Evolutionary conservation across 2,888 invertebrate species (phyloP).

Genomic region (Mythimna impura): DNA sequence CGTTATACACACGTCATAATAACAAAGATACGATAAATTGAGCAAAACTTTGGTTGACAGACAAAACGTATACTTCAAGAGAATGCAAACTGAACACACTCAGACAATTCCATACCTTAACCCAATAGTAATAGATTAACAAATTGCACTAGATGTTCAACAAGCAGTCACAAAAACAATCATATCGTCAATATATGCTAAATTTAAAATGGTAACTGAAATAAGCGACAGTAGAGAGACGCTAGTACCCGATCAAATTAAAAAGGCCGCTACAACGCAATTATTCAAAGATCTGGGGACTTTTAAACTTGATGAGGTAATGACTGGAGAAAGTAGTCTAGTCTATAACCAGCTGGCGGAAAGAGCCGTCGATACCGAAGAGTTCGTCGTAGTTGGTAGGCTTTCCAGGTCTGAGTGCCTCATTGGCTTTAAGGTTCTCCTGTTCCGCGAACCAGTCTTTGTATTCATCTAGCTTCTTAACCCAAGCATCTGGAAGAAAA

Average conservation of each 20-base stretch:
- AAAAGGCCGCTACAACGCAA: constrained; percentile 38
- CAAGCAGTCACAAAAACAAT: constrained; percentile 45
- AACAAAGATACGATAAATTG: constrained; percentile 73
- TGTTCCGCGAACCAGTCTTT: constrained; percentile 95
- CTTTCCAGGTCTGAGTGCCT: constrained; percentile 95
- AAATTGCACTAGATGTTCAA: constrained; percentile 38
- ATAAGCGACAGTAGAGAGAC: constrained; percentile 78
- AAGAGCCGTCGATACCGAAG: constrained; percentile 97
- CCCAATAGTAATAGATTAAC: constrained; percentile 15
- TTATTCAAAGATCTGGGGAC: neutral
- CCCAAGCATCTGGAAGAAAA: constrained; percentile 92
- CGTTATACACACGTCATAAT: constrained; percentile 69
- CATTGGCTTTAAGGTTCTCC: constrained; percentile 94
- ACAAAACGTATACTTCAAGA: constrained; percentile 64
- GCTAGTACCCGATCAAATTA: constrained; percentile 64
- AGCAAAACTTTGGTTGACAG: constrained; percentile 84
- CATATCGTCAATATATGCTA: constrained; percentile 61
- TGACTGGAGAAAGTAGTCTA: constrained; percentile 73
- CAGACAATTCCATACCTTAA: constrained; percentile 40
- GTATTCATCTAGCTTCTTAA: constrained; percentile 94
- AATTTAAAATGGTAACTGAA: constrained; percentile 75
- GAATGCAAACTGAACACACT: constrained; percentile 57
- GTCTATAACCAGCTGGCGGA: constrained; percentile 96
- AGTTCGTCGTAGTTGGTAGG: constrained; percentile 96
- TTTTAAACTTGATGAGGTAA: constrained; percentile 60